Base-by-base conservation (phyloP, 1,140 invertebrate genomes). In the Laupala kohalensis region DNA sequence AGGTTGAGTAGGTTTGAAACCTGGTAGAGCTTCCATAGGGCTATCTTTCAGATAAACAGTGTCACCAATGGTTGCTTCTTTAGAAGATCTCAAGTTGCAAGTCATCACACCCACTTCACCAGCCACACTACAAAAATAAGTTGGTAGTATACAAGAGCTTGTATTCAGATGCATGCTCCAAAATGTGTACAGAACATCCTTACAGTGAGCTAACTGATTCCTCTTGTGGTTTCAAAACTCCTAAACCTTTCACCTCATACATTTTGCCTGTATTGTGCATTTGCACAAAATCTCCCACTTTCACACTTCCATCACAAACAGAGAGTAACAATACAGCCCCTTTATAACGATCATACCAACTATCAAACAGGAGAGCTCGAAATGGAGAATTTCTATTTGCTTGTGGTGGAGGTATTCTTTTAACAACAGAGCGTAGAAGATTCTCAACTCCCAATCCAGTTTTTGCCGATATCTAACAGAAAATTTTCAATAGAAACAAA, bases 291-390 rank as follows among this genome's bases (percentile, higher is more conserved):
- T 87, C 84, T 23, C 92, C 93, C 25, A 90, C 77, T 70, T 85
- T 83, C 6, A 95, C 75, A 6, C 76, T 80, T 4, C 94, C 94
- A 78, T 94, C 89, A 65, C 90, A 82, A 12, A 96, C 82, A 77
- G 90, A 92, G 62, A 97, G 84, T 67, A 96, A 83, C 73, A 89
- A 87, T 73, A 98, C 83, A 0, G 91, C 89, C 6, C 97, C 97
- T 80, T 88, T 88, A 79, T 92, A 95, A 74, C 87, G 88, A 78
- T 97, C 92, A 82, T 90, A 97, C 92, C 94, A 97, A 65, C 92
- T 95, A 79, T 99, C 97, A 83, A 98, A 97, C 64, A 98, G 81
- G 24, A 98, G 80, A 0, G 91, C 93, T 78, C 87, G 87, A 64
- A 97, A 88, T 25, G 89, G 84, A 25, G 83, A 83, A 9, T 86